Percentiles rank a stretch among this genome's conserved stretches.
phyloP scores from a whole-genome alignment of 2,888 invertebrate genomes.

The Coronaproctus castanopsis region DNA sequence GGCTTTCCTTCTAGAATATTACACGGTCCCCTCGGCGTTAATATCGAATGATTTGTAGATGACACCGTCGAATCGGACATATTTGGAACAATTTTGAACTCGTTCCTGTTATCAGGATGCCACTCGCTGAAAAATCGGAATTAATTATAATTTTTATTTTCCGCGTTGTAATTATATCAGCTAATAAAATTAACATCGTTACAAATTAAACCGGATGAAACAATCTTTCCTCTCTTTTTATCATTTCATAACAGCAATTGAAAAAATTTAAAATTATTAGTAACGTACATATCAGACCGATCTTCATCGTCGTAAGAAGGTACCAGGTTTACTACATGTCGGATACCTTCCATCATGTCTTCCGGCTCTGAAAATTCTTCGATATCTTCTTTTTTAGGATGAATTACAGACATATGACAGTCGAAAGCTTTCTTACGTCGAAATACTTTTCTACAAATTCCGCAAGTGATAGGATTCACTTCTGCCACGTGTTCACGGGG shows the following conservation, averaged over 20 bases:
- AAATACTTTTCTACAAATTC: slow-evolving; percentile 33
- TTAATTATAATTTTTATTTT: too few relatives aligned
- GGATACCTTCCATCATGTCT: slow-evolving; percentile 67
- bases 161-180: too few relatives aligned
- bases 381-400: slow-evolving; percentile 34
- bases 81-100: not conserved
- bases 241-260: too few relatives aligned
- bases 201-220: too few relatives aligned
- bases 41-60: not conserved
- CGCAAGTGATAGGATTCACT: slow-evolving; percentile 17
- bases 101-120: not conserved
- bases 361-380: slow-evolving; percentile 70
- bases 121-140: not conserved
- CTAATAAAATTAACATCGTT: too few relatives aligned
- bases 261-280: too few relatives aligned
- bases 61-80: not conserved
- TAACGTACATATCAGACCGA: too few relatives aligned
- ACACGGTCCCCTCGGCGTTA: not conserved
- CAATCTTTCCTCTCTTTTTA: too few relatives aligned
- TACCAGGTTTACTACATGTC: slow-evolving; percentile 39
- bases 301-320: slow-evolving; percentile 15
- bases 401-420: slow-evolving; percentile 37
- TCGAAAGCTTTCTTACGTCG: slow-evolving; percentile 42
- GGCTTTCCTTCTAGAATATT: not conserved
- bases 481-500: slow-evolving; percentile 4